Conservation (phyloP, 2,113 vertebrate species). For the Sander vitreus region DNA sequence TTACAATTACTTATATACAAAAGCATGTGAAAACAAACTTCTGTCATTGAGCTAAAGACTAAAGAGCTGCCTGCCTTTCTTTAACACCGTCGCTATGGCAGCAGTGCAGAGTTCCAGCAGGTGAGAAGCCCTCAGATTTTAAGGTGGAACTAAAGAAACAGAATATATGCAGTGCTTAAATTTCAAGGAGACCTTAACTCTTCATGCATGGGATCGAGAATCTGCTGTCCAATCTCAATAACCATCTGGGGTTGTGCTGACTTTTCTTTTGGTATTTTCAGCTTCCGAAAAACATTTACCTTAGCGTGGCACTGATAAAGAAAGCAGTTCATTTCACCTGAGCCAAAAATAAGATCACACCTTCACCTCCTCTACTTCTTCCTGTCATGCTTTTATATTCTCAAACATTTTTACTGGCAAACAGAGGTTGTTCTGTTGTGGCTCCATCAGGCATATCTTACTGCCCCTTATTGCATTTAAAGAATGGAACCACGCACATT, state of each 20-base stretch:
- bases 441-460: slow-evolving; percentile 57
- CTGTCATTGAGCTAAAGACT: slow-evolving; percentile 44
- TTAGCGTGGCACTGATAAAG: slow-evolving; percentile 27
- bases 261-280: slow-evolving; percentile 1
- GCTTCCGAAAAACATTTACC: slow-evolving; percentile 32
- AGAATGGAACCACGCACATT: slow-evolving; percentile 52
- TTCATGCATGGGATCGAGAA: slow-evolving; percentile 50
- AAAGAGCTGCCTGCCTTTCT: slow-evolving; percentile 51
- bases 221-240: slow-evolving; percentile 45
- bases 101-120: slow-evolving; percentile 60
- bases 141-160: slow-evolving; percentile 54
- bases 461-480: slow-evolving; percentile 65
- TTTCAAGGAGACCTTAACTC: slow-evolving; percentile 53
- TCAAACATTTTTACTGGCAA: slow-evolving; percentile 50
- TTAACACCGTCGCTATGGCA: slow-evolving; percentile 68
- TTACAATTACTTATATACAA: background rate
- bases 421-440: slow-evolving; percentile 34
- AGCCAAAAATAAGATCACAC: slow-evolving; percentile 48
- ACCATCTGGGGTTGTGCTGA: slow-evolving; percentile 51
- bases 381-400: slow-evolving; percentile 30
- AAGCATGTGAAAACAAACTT: slow-evolving; percentile 47
- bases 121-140: slow-evolving; percentile 44
- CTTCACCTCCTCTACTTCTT: slow-evolving; percentile 23
- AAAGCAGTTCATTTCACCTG: slow-evolving; percentile 40
- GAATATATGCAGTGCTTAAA: slow-evolving; percentile 23